A percentile compares a stretch with the other conserved stretches of the same genome.
Evolutionary conservation across 2,888 invertebrate species (phyloP).

Genomic region (Gandaritis pyraliata): DNA sequence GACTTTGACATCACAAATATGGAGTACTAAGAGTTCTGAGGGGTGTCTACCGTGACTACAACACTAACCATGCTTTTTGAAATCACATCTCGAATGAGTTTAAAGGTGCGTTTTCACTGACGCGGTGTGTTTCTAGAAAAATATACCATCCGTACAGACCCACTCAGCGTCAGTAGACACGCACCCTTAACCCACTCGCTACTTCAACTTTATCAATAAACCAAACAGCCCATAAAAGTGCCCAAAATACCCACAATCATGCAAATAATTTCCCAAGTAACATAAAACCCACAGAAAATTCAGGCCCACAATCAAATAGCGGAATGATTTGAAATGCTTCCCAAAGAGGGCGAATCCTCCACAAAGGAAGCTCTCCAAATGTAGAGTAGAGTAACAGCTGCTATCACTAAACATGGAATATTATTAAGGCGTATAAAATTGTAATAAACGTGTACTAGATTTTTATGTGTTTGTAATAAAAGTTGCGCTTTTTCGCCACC

Average conservation of each 20-base stretch:
- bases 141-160: too few species aligned
- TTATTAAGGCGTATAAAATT: slow-evolving; percentile 56
- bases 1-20: too few species aligned
- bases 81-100: too few species aligned
- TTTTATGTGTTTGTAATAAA: slow-evolving; percentile 66
- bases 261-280: slow-evolving; percentile 29
- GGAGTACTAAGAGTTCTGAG: too few species aligned
- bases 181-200: neutral
- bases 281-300: slow-evolving; percentile 21
- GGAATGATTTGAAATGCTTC: slow-evolving; percentile 35
- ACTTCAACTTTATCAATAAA: slow-evolving; percentile 25
- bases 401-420: slow-evolving; percentile 69
- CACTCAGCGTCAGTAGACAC: too few species aligned
- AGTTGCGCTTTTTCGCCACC: slow-evolving; percentile 34
- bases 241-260: slow-evolving; percentile 26
- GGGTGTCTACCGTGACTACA: too few species aligned
- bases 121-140: too few species aligned
- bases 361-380: slow-evolving; percentile 56
- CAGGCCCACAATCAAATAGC: slow-evolving; percentile 22
- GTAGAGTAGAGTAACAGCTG: slow-evolving; percentile 64
- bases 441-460: slow-evolving; percentile 63
- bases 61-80: too few species aligned
- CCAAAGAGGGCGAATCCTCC: slow-evolving; percentile 21
- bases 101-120: too few species aligned
- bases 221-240: slow-evolving; percentile 23